phyloP scores from a whole-genome alignment of 2,797 vertebrate genomes.

The Lepus townsendii region DNA sequence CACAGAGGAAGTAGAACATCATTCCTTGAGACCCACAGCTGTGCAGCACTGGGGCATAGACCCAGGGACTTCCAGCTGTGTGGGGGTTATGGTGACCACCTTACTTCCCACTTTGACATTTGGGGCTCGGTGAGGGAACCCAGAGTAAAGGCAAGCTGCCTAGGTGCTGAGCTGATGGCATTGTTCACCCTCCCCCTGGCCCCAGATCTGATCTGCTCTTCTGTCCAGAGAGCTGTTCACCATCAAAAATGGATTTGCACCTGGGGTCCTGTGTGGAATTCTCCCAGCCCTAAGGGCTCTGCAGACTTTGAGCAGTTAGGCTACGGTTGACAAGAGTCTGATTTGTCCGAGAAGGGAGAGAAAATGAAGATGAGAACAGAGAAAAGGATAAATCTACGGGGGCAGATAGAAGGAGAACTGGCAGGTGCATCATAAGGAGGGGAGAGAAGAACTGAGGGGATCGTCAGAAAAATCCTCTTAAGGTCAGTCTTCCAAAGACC shows the following conservation, averaged over 20 bases:
- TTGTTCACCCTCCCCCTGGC: rapidly evolving
- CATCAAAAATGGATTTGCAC: rapidly evolving
- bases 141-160: background rate
- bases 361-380: background rate
- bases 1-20: background rate
- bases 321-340: background rate
- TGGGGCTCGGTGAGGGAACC: background rate
- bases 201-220: conserved; percentile 35
- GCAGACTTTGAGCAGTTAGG: background rate
- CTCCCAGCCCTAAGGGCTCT: background rate
- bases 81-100: background rate
- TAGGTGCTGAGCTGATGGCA: background rate
- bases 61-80: background rate
- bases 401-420: background rate
- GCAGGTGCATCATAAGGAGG: background rate
- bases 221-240: background rate
- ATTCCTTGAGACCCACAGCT: rapidly evolving
- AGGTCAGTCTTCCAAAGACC: background rate
- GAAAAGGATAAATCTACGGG: background rate
- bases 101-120: background rate
- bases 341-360: background rate
- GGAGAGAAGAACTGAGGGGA: background rate
- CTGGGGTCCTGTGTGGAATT: background rate
- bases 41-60: background rate
- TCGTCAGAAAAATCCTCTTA: background rate